Evolutionary conservation across 2,888 invertebrate genomes (phyloP).

Genomic region (Artemia sinica): DNA sequence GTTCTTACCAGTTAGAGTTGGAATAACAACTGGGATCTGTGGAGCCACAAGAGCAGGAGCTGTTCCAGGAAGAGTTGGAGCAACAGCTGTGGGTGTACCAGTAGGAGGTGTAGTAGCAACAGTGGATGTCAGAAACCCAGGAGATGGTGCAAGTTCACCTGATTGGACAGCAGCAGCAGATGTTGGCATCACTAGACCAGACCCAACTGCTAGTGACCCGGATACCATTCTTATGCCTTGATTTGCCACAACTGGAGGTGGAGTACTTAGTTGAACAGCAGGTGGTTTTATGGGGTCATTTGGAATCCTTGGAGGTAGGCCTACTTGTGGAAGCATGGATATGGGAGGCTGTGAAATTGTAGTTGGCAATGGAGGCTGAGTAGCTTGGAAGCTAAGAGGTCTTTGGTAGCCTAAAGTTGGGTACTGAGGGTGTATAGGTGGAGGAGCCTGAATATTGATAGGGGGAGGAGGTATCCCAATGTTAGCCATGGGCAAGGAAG

Average conservation of each 20-base stretch:
- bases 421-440: neutral
- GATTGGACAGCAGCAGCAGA: neutral
- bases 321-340: too few species aligned
- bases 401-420: neutral
- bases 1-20: neutral
- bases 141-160: neutral
- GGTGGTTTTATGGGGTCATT: neutral
- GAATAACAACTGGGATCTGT: conserved; percentile 6
- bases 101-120: neutral
- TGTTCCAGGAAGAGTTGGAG: neutral
- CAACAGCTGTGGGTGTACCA: neutral
- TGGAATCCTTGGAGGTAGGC: too few species aligned
- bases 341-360: too few species aligned
- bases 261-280: neutral
- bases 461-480: conserved; percentile 6
- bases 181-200: neutral
- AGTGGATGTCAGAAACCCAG: neutral
- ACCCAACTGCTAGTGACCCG: neutral
- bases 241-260: neutral
- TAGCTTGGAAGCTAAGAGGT: neutral
- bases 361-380: neutral
- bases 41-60: neutral
- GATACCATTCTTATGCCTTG: neutral
- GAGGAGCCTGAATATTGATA: neutral
- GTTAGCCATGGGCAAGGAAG: neutral